Evolutionary conservation across 2,113 vertebrate species (phyloP).

Genomic region (Antechinus flavipes): DNA sequence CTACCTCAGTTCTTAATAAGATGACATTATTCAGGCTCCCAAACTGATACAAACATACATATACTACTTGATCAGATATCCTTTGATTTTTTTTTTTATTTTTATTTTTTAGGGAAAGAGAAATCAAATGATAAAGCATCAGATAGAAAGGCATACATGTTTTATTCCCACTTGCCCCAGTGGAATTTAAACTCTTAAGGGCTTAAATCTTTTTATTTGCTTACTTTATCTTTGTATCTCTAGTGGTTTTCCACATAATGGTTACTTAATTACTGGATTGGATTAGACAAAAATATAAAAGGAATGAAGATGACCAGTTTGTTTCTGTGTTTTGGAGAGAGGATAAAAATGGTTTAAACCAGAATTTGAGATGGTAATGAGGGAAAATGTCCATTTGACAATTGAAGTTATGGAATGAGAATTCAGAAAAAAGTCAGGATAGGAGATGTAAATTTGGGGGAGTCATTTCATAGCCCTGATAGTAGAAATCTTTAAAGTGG

Average conservation of each 20-base stretch:
- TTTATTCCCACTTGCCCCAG: conserved; percentile 3
- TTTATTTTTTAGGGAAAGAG: conserved; percentile 21
- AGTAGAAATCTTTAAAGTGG: background rate
- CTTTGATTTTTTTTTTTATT: background rate
- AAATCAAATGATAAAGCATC: conserved; percentile 17
- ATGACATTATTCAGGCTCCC: conserved; percentile 8
- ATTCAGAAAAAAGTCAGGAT: background rate
- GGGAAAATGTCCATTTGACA: background rate
- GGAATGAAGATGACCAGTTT: background rate
- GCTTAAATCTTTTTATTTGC: background rate
- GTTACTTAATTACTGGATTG: background rate
- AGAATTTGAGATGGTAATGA: background rate
- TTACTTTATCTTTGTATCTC: background rate
- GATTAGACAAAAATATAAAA: background rate
- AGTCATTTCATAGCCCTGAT: background rate
- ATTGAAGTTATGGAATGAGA: background rate
- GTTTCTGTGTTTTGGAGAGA: background rate
- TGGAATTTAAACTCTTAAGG: background rate
- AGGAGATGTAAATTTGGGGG: background rate
- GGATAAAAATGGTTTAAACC: background rate
- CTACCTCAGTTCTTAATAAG: background rate
- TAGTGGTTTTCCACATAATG: background rate
- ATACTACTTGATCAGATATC: background rate
- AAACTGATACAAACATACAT: conserved; percentile 36
- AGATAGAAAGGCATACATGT: conserved; percentile 12